These are phyloP conservation scores for Himalopsyche anomala DNA, from an alignment of 2,888 invertebrate species.

Conservation along the genomic window DNA sequence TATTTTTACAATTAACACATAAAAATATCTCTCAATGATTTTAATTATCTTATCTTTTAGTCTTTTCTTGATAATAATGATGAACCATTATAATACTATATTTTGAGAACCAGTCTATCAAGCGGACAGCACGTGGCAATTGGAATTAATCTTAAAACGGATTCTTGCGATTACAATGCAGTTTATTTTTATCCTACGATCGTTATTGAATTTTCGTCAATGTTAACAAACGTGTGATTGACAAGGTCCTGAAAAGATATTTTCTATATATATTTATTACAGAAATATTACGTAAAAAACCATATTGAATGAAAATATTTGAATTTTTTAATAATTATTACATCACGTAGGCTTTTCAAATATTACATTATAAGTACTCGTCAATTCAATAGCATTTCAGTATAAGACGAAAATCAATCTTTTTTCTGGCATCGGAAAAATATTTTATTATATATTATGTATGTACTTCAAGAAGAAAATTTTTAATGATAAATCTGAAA, in stretches of 20 bases:
- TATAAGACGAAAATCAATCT: not conserved
- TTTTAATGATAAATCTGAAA: no score
- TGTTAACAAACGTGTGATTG: not conserved
- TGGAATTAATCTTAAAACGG: slow-evolving; percentile 2
- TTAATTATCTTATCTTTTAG: no score
- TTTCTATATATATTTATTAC: not conserved
- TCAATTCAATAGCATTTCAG: not conserved
- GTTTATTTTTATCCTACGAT: slow-evolving; percentile 8
- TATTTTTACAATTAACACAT: no score
- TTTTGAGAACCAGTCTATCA: not conserved
- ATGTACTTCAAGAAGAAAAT: no score
- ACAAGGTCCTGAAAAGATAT: not conserved
- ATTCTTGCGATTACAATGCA: not conserved
- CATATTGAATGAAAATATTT: not conserved
- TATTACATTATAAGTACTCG: not conserved
- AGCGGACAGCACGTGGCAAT: slow-evolving; percentile 8
- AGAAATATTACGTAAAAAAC: not conserved
- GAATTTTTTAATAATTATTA: no score
- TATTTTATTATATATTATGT: no score
- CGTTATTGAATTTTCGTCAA: slow-evolving; percentile 26
- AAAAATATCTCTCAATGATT: no score
- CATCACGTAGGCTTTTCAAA: no score
- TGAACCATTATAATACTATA: no score
- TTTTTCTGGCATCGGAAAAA: not conserved
- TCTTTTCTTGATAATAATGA: no score